Base-by-base conservation (phyloP, 2,888 invertebrate genomes). In the Oasisia sp. region DNA sequence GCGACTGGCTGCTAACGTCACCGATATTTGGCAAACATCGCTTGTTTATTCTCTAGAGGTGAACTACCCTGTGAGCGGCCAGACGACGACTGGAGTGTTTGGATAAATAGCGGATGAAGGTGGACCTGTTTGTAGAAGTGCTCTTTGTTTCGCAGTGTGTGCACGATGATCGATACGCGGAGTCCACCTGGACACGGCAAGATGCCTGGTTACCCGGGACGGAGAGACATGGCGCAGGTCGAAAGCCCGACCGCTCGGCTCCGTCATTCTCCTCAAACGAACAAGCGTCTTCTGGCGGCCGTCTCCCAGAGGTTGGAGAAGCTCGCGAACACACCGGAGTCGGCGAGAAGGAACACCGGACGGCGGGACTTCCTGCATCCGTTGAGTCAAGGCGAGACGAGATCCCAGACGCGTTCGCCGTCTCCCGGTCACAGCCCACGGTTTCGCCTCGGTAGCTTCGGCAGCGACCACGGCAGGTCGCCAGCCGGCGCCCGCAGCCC, bases 91-190 rank as follows among this genome's bases (percentile, higher is more conserved):
- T 74, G 74, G 74, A 74, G 19, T 74, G 74, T 74, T 74, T 74
- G 74, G 74, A 27, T 74, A 74, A 74, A 74, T 74, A 74, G 74
- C 74, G 74, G 74, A 14, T 7, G 74, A 14, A 74, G 74, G 74
- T 74, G 74, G 27, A 74, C 74, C 19, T 74, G 74, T 74, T 74
- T 74, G 74, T 74, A 74, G 74, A 50, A 74, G 74, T 74, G 19
- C 74, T 74, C 74, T 74, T 74, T 74, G 74, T 74, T 74, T 27
- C 5, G 3, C 19, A 74, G 74, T 74, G 74, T 74, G 74, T 19
- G 74, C 74, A 74, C 74, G 74, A 74, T 74, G 74, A 27, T 74
- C 74, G 74, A 74, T 27, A 74, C 74, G 74, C 74, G 74, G n/a
- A 74, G 27, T 7, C 74, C 74, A 74, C 74, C 27, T 7, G 74